Evolutionary conservation across 2,113 vertebrate genomes (phyloP).

Genomic region (Odontophorus gujanensis): DNA sequence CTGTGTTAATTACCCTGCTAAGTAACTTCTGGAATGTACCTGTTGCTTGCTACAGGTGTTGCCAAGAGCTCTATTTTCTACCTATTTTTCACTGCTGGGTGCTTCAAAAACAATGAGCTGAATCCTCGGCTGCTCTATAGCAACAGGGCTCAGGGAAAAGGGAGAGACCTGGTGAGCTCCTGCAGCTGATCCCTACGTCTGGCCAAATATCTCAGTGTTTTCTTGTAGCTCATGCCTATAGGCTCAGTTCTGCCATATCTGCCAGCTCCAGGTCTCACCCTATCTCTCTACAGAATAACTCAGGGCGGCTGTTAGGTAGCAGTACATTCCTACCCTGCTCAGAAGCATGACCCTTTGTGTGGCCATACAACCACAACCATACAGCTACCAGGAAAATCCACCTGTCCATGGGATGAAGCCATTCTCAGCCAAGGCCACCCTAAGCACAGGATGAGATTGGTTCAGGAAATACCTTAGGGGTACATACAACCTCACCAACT

Average conservation of each 20-base stretch:
- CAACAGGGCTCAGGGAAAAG: fast-evolving
- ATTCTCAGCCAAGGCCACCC: background rate
- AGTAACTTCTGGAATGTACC: conserved; percentile 10
- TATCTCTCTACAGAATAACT: background rate
- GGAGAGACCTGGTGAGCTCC: background rate
- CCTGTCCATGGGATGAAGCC: background rate
- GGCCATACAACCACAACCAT: fast-evolving
- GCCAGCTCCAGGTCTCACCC: background rate
- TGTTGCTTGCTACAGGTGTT: conserved; percentile 10
- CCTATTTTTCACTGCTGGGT: background rate
- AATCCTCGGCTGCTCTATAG: background rate
- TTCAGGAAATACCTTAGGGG: background rate
- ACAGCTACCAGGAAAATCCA: background rate
- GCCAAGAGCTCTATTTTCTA: background rate
- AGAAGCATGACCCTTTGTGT: background rate
- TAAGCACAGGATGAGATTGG: fast-evolving
- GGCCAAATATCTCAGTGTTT: background rate
- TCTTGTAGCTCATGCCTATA: background rate
- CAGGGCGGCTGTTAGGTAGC: fast-evolving
- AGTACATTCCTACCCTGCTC: background rate
- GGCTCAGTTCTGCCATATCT: background rate
- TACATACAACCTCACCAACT: background rate
- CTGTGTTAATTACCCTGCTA: conserved; percentile 45
- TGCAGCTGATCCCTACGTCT: background rate
- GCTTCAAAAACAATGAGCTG: background rate